Base-by-base conservation (phyloP, 2,113 vertebrate genomes). In the Eulemur rufifrons region DNA sequence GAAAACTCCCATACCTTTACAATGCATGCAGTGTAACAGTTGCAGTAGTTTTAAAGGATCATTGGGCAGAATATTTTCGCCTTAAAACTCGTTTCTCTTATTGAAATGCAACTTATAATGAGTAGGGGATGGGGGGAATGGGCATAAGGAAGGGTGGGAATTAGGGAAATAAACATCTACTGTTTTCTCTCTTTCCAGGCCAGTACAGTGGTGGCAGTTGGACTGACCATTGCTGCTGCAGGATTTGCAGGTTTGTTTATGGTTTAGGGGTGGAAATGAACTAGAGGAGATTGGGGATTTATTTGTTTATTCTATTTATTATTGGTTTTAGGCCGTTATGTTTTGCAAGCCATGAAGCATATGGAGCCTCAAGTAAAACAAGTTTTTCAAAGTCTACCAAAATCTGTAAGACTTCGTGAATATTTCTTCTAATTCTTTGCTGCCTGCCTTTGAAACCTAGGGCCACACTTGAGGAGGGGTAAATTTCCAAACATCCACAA, bases 341-440 rank as follows among this genome's bases (percentile, higher is more conserved):
- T 98, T 13, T 90, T 99, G 87, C 99, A 99, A 98, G 99, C 99
- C 83, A 97, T 99, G 98, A 99, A 99, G 98, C 99, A 99, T 61
- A 98, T 99, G 99, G 99, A 99, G 91, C 99, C 99, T 52, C 99
- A 99, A 97, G 97, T 99, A 91, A 99, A 99, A 97, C 99, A 99
- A 95, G 99, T 99, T 34, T 98, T 99, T 68, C 99, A 99, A 96
- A 99, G 98, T 73, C 99, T 99, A 73, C 99, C 99, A 13, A 99
- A 98, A 97, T 96, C 99, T 92, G 99, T 99, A 98, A 99, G 99
- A 96, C 63, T 88, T 74, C 47, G 0, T 54, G 66, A 84, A 87
- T 64, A 84, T 78, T 86, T 85, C 94, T 86, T 45, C 39, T 74
- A 61, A 64, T 89, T 92, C 23, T 92, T 86, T 90, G 59, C 56